A percentile compares a stretch with the other conserved stretches of the same genome.
Conservation (phyloP, 2,113 vertebrate genomes). For the Leptobrachium ailaonicum region DNA sequence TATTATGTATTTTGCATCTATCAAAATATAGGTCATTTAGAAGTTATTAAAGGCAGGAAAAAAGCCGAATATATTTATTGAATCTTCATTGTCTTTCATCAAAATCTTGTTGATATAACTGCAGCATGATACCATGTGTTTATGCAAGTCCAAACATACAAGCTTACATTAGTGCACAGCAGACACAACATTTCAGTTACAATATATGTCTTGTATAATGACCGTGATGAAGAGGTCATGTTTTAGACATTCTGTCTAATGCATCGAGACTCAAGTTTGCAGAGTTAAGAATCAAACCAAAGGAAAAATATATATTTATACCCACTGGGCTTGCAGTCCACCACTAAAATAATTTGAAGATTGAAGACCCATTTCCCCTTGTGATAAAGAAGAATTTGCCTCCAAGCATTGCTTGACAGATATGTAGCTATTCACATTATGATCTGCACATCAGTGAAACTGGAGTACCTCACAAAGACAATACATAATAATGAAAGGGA, state of each 20-base stretch:
- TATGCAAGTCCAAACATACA: too few relatives aligned
- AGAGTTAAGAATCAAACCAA: slow-evolving; percentile 48
- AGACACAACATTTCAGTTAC: too few relatives aligned
- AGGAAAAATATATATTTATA: slow-evolving; percentile 56
- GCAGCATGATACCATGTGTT: too few relatives aligned
- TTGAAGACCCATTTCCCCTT: slow-evolving; percentile 68
- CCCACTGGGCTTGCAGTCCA: slow-evolving; percentile 57
- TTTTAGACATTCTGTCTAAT: slow-evolving; percentile 56
- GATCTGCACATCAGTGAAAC: slow-evolving; percentile 72
- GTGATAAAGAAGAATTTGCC: slow-evolving; percentile 76
- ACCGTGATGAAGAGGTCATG: slow-evolving; percentile 50
- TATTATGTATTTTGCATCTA: too few relatives aligned
- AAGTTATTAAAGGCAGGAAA: too few relatives aligned
- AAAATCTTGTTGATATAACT: too few relatives aligned
- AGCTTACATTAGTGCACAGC: too few relatives aligned
- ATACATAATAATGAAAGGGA: slow-evolving; percentile 77
- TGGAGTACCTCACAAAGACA: slow-evolving; percentile 74
- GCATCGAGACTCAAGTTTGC: slow-evolving; percentile 36
- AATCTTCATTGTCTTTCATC: too few relatives aligned
- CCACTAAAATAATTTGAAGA: slow-evolving; percentile 37
- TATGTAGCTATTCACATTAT: slow-evolving; percentile 67
- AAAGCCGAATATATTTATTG: too few relatives aligned
- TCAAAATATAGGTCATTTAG: too few relatives aligned
- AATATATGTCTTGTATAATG: too few relatives aligned
- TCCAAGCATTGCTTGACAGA: slow-evolving; percentile 78